These are phyloP conservation scores for Sesamia inferens DNA, from an alignment of 2,888 invertebrate species.

Conservation along the genomic window DNA sequence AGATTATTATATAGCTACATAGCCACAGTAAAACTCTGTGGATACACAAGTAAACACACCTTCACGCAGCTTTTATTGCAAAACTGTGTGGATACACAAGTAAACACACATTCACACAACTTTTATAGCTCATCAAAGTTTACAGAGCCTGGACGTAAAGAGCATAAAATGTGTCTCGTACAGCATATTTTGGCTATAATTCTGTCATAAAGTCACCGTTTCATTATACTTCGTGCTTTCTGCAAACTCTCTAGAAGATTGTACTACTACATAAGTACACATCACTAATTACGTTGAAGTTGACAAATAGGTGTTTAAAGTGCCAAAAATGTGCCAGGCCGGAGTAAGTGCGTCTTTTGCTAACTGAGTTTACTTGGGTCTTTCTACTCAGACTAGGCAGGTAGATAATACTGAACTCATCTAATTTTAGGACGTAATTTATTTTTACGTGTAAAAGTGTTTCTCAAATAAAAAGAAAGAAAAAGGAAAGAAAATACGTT, in stretches of 20 bases:
- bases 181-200: constrained; percentile 46
- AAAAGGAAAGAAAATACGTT: too few relatives aligned
- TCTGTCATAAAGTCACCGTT: constrained; percentile 38
- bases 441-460: not conserved
- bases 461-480: too few relatives aligned
- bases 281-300: constrained; percentile 22
- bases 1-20: not conserved
- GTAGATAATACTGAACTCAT: not conserved
- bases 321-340: not conserved
- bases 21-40: not conserved
- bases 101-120: constrained; percentile 32
- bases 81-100: constrained; percentile 18
- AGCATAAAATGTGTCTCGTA: constrained; percentile 33
- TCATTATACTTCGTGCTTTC: constrained; percentile 34
- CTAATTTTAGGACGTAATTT: not conserved
- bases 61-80: constrained; percentile 43
- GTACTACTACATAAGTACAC: not conserved
- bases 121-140: constrained; percentile 57
- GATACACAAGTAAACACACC: constrained; percentile 32
- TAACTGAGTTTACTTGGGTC: not conserved
- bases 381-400: not conserved
- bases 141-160: constrained; percentile 35
- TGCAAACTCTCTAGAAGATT: not conserved
- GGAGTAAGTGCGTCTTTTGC: not conserved
- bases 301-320: not conserved